A percentile compares a stretch with the other conserved stretches of the same genome.
These are phyloP conservation scores for Gryon sp. DNA, from an alignment of 1,140 invertebrate genomes.

Conservation along the genomic window DNA sequence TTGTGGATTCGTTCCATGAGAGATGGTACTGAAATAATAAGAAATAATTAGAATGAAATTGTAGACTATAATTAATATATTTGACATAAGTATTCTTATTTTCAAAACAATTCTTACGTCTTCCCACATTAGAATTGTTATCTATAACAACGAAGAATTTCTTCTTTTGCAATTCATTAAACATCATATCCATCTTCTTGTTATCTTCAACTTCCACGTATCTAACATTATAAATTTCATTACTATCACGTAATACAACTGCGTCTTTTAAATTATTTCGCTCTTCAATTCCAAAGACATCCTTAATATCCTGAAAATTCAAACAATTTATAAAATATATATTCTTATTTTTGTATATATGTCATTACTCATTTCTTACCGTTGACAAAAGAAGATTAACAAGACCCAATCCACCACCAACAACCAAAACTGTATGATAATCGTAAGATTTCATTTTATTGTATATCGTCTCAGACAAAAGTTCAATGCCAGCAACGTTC, in stretches of 20 bases:
- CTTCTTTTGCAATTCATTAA: conserved; percentile 6
- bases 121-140: conserved; percentile 17
- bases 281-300: conserved; percentile 22
- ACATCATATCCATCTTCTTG: conserved; percentile 4
- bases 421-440: conserved; percentile 25
- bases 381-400: conserved; percentile 24
- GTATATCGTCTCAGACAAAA: conserved; percentile 19
- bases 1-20: conserved; percentile 14
- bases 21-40: conserved; percentile 19
- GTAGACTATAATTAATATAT: too few relatives aligned
- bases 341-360: background rate
- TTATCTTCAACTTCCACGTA: background rate
- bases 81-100: background rate
- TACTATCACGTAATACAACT: background rate
- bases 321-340: background rate
- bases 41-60: background rate
- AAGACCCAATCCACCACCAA: conserved; percentile 42
- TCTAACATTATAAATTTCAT: conserved; percentile 33
- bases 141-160: conserved; percentile 24
- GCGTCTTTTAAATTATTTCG: conserved; percentile 3
- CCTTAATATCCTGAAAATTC: conserved; percentile 19
- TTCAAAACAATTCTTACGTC: conserved; percentile 25
- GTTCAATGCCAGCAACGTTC: conserved; percentile 36
- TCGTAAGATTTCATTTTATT: conserved; percentile 22
- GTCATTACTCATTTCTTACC: conserved; percentile 8